Conservation (phyloP, 2,113 vertebrate genomes). For the Gorsachius goisagi region DNA sequence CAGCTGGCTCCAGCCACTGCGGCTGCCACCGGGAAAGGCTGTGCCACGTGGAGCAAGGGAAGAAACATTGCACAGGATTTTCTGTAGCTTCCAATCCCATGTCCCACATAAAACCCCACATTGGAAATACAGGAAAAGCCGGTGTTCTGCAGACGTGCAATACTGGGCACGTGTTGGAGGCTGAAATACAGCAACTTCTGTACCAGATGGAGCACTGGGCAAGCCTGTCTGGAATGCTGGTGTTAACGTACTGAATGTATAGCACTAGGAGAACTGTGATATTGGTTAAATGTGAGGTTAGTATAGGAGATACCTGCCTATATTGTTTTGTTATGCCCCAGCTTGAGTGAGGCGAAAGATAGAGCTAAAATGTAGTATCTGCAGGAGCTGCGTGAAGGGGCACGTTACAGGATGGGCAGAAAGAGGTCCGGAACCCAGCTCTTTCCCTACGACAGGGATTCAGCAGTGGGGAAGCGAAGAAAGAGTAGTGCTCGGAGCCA, state of each 20-base stretch:
- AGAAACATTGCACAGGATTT: neutral
- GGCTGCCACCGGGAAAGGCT: neutral
- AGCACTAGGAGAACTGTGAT: neutral
- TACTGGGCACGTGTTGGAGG: neutral
- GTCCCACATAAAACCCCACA: rapidly evolving
- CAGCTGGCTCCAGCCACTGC: neutral
- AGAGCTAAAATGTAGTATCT: neutral
- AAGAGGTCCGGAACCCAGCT: neutral
- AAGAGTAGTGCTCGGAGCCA: neutral
- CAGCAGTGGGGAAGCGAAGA: neutral
- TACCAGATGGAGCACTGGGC: neutral
- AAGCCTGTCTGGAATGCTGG: neutral
- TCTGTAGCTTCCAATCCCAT: neutral
- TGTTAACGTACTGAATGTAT: neutral
- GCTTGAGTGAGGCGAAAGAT: neutral
- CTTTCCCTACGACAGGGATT: neutral
- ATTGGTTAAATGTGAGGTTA: neutral
- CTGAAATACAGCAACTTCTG: neutral
- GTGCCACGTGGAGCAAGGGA: neutral
- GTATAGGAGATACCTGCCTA: neutral
- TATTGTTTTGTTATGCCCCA: neutral
- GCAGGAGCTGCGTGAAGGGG: neutral
- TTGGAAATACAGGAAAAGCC: neutral
- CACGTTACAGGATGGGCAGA: rapidly evolving
- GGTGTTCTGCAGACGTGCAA: neutral